Evolutionary conservation across 1,140 invertebrate species (phyloP), one percentile per base, ranked within the genome.

Genomic region (Drosophila sturtevanti): DNA sequence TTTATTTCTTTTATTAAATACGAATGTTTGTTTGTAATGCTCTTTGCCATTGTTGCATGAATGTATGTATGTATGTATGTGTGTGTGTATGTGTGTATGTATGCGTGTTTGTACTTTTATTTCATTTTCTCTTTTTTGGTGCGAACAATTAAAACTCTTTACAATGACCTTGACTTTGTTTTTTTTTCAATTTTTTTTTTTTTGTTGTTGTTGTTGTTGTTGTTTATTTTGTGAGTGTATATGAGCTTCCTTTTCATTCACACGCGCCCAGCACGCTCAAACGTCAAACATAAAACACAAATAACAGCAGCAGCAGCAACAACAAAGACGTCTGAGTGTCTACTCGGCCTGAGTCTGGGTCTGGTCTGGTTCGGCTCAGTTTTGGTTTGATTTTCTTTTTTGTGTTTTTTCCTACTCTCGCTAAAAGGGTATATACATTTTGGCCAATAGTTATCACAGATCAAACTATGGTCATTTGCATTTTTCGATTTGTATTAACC

Each of bases 101-200:
- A 58, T 77, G 69, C 67, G 76, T 75, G 70, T 86, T 81, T 75
- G 70, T 81, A 81, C 81, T 86, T 82, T 65, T 55, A 37, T 61
- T 62, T 48, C 18, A 18, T 52, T 61, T 27, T 31, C 21, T 62
- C 51, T 74, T 69, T 79, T 72, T 63, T 73, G 90, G 72, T 87
- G 68, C 77, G 90, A 91, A 91, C 90, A 91, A 91, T 91, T 91
- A 91, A 89, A 91, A 91, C 90, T 91, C 90, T 91, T 91, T 91
- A 84, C 90, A 89, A 91, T 91, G 90, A 91, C 90, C 90, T 91
- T 91, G 90, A 91, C 90, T 91, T 91, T 91, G 90, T 90, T 90
- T 79, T 76, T 74, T 86, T 78, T 79, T 34, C 24, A 48, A 65
- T 66, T 67, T 52, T 18, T 35, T 44, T 37, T 41, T 63, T 5